A percentile compares a stretch with the other conserved stretches of the same genome.
These are phyloP conservation scores for Amazona ochrocephala DNA, from an alignment of 2,797 vertebrate genomes.

Conservation along the genomic window DNA sequence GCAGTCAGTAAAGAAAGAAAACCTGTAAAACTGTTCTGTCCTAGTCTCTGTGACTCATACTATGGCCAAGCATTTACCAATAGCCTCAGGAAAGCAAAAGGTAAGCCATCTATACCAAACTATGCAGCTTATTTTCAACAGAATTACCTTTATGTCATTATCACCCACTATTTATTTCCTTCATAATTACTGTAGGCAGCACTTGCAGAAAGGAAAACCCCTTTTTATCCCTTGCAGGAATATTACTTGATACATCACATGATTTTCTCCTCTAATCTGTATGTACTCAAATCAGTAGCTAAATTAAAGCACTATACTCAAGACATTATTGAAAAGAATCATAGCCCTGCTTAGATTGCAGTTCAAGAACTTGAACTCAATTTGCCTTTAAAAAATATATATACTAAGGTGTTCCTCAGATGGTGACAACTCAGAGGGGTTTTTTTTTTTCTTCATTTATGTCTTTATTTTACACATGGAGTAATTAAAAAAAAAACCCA, in stretches of 20 bases:
- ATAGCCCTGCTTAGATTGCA: not conserved
- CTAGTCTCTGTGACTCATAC: not conserved
- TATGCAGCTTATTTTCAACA: slow-evolving; percentile 19
- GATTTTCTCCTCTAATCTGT: not conserved
- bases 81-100: not conserved
- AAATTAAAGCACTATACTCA: not conserved
- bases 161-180: not conserved
- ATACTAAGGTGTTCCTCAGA: not conserved
- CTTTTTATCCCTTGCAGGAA: not conserved
- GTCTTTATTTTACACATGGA: not conserved
- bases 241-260: not conserved
- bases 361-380: not conserved
- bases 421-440: not conserved
- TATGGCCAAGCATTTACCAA: not conserved
- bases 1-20: slow-evolving; percentile 11
- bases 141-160: slow-evolving; percentile 3
- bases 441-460: not conserved
- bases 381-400: not conserved
- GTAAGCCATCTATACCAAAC: not conserved
- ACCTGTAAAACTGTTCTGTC: not conserved
- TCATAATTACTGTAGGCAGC: not conserved
- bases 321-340: not conserved
- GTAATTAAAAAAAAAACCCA: not conserved
- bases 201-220: not conserved
- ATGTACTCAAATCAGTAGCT: not conserved